Conservation (phyloP, 2,797 vertebrate species). For the Alosa sapidissima region DNA sequence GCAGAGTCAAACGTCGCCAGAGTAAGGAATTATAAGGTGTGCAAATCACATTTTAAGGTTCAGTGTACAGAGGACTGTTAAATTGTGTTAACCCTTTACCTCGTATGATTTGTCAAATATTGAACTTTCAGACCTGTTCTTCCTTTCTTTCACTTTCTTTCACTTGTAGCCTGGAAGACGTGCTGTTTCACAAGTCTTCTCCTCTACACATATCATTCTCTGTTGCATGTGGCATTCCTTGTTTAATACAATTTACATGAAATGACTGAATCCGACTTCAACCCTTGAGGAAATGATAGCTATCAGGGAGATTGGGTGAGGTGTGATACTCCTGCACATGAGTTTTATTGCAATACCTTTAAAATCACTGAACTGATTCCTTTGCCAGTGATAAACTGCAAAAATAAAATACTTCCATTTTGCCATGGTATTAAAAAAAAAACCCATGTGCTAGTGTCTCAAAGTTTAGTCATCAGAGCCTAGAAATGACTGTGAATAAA, state of each 20-base stretch:
- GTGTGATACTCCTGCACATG: conserved; percentile 33
- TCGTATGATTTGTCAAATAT: conserved; percentile 56
- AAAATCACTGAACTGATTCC: conserved; percentile 39
- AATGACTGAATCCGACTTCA: conserved; percentile 29
- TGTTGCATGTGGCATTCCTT: neutral
- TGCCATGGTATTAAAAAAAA: conserved; percentile 53
- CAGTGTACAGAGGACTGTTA: conserved; percentile 64
- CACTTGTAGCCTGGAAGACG: conserved; percentile 9
- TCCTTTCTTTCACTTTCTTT: conserved; percentile 36
- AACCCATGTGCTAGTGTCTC: conserved; percentile 58
- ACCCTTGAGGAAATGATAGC: conserved; percentile 37
- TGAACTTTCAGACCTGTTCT: conserved; percentile 47
- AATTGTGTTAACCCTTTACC: conserved; percentile 52
- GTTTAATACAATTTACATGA: neutral
- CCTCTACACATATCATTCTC: neutral
- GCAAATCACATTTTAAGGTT: conserved; percentile 77
- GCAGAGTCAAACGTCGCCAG: conserved; percentile 67
- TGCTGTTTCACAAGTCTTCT: conserved; percentile 1
- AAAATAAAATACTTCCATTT: conserved; percentile 43
- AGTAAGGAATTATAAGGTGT: conserved; percentile 72
- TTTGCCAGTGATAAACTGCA: conserved; percentile 45
- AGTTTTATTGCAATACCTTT: conserved; percentile 39
- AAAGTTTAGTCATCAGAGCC: conserved; percentile 56
- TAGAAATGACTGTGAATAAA: conserved; percentile 59
- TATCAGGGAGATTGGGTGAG: conserved; percentile 40